Base-by-base conservation (phyloP, 2,888 invertebrate species). In the Epistrophe grossulariae region DNA sequence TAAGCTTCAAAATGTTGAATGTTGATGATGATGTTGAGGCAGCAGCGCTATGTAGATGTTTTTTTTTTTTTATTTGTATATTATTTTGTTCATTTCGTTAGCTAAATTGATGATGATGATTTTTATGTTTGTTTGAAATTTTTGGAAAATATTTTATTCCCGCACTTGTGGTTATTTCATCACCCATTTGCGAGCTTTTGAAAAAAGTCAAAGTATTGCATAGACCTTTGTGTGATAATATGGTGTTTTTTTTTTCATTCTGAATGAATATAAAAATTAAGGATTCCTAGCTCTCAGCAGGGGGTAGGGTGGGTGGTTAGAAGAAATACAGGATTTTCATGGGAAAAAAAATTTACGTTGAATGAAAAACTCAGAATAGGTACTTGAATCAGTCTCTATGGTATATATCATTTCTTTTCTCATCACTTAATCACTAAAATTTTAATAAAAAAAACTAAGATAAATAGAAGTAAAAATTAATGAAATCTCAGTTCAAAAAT, bases 241-340 rank as follows among this genome's bases (percentile, higher is more conserved):
- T 64, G 9, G 31, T 31, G 19, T 79, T 50, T 81, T 64, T 79
- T 82, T 68, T 24, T 24, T n/a, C n/a, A 24, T 24, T 70, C 35
- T 45, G 60, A 19, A 55, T 85, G 87, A 87, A 87, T 87, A 79
- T 79, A 60, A 83, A 83, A 87, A 87, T 87, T 79, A 87, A 87
- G 87, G 72, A 79, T 64, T 40, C 62, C 78, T 71, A 59, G 52
- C 62, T 28, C 62, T n/a, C 71, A 66, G 70, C 24, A 55, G 28
- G 70, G 71, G 82, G 74, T 82, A 64, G 48, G 43, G 28, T 64
- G 71, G 82, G 74, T 82, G 70, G 48, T 19, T 2, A 17, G 45
- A 50, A 35, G 15, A 64, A 78, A 73, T 43, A 78, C 55, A 77
- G 45, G 40, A 76, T 28, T 45, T 40, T 48, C 31, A 50, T 35